These are phyloP conservation scores for Peromyscus maniculatus DNA, from an alignment of 2,113 vertebrate genomes.

Conservation along the genomic window DNA sequence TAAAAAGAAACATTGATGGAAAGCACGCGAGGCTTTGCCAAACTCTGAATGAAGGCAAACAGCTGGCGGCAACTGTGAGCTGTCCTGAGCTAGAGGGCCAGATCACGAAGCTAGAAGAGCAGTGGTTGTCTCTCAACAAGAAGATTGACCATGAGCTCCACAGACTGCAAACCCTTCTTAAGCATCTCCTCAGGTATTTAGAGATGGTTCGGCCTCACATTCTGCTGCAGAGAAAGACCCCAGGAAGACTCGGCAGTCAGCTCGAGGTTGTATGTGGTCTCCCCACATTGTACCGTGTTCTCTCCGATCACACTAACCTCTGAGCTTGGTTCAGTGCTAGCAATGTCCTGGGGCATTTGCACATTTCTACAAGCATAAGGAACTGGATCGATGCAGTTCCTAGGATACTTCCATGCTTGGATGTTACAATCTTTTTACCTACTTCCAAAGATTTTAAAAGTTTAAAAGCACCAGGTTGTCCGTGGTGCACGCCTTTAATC, in stretches of 20 bases:
- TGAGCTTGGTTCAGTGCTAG: not conserved
- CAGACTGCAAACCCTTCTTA: constrained; percentile 83
- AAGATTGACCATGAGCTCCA: constrained; percentile 86
- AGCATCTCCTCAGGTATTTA: constrained; percentile 89
- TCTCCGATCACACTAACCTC: not conserved
- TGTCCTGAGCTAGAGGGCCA: constrained; percentile 86
- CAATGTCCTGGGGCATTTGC: not conserved
- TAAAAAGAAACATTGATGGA: constrained; percentile 84
- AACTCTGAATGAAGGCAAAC: constrained; percentile 88
- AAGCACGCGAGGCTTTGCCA: constrained; percentile 87
- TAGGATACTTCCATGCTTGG: not conserved
- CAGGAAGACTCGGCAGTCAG: not conserved
- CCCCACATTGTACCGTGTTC: fast-evolving
- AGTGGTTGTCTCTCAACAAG: constrained; percentile 88
- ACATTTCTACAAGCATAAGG: not conserved
- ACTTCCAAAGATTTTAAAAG: not conserved
- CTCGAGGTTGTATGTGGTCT: not conserved
- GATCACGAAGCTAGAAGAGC: constrained; percentile 86
- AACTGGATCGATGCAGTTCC: not conserved
- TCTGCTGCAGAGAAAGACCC: not conserved
- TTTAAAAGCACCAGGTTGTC: not conserved
- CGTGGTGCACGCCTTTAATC: not conserved
- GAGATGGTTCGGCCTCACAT: fast-evolving
- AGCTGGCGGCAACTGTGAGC: constrained; percentile 84
- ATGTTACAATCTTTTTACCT: not conserved